phyloP scores from a whole-genome alignment of 2,888 invertebrate genomes.

The Adela reaumurella region DNA sequence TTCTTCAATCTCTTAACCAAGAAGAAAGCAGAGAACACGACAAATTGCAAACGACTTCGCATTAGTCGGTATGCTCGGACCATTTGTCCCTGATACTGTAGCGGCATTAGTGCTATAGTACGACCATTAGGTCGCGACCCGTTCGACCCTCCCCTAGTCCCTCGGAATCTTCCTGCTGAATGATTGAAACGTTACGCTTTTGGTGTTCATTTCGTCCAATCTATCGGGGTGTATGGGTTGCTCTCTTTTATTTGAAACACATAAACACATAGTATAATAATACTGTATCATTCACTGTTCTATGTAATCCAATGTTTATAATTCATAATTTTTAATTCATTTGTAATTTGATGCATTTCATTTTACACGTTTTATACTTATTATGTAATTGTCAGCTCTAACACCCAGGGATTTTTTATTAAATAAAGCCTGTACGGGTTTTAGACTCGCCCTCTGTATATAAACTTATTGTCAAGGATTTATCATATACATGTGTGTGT shows the following conservation, averaged over 20 bases:
- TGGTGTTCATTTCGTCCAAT: conserved; percentile 51
- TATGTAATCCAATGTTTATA: too few species aligned
- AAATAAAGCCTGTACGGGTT: too few species aligned
- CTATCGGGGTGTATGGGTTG: conserved; percentile 21
- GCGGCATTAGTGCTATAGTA: background rate
- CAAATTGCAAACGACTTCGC: background rate
- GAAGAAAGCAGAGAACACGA: background rate
- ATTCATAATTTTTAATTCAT: too few species aligned
- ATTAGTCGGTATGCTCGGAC: background rate
- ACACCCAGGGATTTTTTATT: too few species aligned
- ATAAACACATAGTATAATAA: too few species aligned
- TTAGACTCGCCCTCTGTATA: too few species aligned
- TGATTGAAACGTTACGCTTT: conserved; percentile 54
- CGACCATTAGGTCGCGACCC: background rate
- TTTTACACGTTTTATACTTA: too few species aligned
- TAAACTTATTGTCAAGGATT: too few species aligned
- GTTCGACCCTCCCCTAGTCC: conserved; percentile 7
- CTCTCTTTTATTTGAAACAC: background rate
- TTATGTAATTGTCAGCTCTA: too few species aligned
- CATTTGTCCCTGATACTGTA: background rate
- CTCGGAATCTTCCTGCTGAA: conserved; percentile 49
- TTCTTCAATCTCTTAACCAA: background rate
- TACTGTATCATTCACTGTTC: too few species aligned
- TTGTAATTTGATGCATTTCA: too few species aligned
- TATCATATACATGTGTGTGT: too few species aligned